Evolutionary conservation across 2,113 vertebrate species (phyloP).

Genomic region (Mohoua ochrocephala): DNA sequence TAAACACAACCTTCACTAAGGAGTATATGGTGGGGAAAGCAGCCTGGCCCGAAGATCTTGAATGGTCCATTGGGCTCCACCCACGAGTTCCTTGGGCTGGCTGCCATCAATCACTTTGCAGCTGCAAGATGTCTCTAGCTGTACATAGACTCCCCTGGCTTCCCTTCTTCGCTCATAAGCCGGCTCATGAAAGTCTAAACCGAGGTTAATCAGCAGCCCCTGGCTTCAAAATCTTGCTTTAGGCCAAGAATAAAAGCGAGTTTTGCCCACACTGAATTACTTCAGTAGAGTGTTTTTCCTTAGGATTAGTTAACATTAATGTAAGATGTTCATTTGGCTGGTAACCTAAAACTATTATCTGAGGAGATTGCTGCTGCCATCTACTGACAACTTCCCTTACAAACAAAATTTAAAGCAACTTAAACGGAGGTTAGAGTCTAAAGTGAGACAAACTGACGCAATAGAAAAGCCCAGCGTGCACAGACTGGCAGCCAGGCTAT

Average conservation of each 20-base stretch:
- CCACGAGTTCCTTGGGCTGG: background rate
- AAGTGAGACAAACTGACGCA: background rate
- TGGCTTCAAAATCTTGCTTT: background rate
- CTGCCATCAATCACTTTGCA: background rate
- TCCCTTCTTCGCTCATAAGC: background rate
- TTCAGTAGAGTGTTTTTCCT: background rate
- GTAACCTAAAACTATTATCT: background rate
- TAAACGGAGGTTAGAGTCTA: background rate
- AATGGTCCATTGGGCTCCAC: background rate
- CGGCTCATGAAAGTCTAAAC: background rate
- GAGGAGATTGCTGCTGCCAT: slow-evolving; percentile 71
- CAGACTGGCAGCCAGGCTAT: background rate
- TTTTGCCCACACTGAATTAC: background rate
- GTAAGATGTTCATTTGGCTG: background rate
- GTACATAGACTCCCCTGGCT: background rate
- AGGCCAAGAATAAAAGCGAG: background rate
- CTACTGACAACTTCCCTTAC: slow-evolving; percentile 59
- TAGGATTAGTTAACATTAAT: background rate
- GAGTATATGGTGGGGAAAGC: background rate
- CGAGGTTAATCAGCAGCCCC: background rate
- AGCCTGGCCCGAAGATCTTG: background rate
- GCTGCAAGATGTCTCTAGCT: background rate
- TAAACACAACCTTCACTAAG: background rate
- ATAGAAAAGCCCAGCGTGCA: background rate
- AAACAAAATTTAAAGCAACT: background rate